These are phyloP conservation scores for Magallana angulata DNA, from an alignment of 1,140 invertebrate species.

Conservation along the genomic window DNA sequence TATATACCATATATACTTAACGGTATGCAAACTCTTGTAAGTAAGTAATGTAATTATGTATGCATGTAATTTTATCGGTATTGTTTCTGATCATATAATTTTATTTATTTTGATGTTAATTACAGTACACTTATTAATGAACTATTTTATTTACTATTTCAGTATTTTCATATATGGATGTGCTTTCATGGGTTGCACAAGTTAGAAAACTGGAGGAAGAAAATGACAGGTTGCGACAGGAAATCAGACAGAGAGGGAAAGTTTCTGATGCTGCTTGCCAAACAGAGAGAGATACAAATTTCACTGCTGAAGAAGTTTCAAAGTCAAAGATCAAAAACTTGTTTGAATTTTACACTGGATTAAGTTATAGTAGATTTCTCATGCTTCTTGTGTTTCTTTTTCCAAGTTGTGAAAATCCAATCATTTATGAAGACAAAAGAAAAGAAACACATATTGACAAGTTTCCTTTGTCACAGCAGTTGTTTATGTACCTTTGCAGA, in stretches of 20 bases:
- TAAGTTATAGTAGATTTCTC: not conserved
- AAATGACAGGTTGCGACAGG: not conserved
- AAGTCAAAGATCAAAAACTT: slow-evolving; percentile 1
- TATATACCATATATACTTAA: no score
- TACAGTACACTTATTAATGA: no score
- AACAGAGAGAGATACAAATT: not conserved
- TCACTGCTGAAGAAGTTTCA: not conserved
- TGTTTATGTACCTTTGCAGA: slow-evolving; percentile 25
- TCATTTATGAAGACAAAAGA: not conserved
- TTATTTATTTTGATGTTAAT: no score
- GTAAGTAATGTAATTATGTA: no score
- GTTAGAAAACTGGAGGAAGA: not conserved
- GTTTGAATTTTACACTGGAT: slow-evolving; percentile 22
- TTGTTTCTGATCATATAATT: no score
- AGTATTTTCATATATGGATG: slow-evolving; percentile 21
- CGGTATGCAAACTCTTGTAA: no score
- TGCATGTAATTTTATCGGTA: no score
- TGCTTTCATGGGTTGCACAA: not conserved
- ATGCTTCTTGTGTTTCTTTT: slow-evolving; percentile 6
- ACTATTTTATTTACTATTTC: not conserved
- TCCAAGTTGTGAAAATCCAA: not conserved
- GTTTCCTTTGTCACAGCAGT: slow-evolving; percentile 7
- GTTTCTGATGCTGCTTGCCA: not conserved
- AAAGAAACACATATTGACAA: not conserved
- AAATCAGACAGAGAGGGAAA: not conserved